Base-by-base conservation (phyloP, 1,140 invertebrate genomes). In the Drosophila kikkawai region DNA sequence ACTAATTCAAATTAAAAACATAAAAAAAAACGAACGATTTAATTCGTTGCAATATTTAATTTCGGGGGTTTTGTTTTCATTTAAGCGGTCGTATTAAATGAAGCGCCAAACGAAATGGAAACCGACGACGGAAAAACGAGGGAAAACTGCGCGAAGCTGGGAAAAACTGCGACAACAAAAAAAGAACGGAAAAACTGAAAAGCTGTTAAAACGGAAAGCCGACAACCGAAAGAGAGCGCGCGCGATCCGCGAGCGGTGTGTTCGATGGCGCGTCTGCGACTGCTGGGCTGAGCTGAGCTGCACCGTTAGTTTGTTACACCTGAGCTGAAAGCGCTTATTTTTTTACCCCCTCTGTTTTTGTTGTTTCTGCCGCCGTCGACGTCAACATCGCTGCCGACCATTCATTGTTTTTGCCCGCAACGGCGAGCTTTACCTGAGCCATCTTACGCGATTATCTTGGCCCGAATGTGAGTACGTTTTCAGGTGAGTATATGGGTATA, bases 241-340 rank as follows among this genome's bases (percentile, higher is more conserved):
- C 71, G 51, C 73, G 64, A 66, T 65, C 50, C 66, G 76, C 75
- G 68, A 73, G 68, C 80, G 76, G 83, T 76, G 67, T 76, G 76
- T 75, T 88, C 84, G 84, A 84, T 74, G 85, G 77, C 84, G 84
- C 83, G 83, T 51, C 71, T 71, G 87, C 84, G 84, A 87, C 84
- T 87, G 84, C 77, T 81, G 80, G 74, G 67, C 66, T 47, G 61
- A 69, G 57, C 22, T 69, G 60, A 80, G 78, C 81, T 88, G 81
- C 84, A 88, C 84, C 84, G 84, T 88, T 88, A 88, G 84, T 85
- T 88, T 90, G 84, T 88, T 88, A 90, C 84, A 88, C 84, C 84
- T 90, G 85, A 88, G 66, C 70, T 82, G 44, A 58, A 58, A 66
- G 55, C 61, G 42, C 50, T 53, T 47, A n/a, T 56, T 15, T 15